A percentile compares a stretch with the other conserved stretches of the same genome.
These are phyloP conservation scores for Murina feae DNA, from an alignment of 2,113 vertebrate species.

Conservation along the genomic window DNA sequence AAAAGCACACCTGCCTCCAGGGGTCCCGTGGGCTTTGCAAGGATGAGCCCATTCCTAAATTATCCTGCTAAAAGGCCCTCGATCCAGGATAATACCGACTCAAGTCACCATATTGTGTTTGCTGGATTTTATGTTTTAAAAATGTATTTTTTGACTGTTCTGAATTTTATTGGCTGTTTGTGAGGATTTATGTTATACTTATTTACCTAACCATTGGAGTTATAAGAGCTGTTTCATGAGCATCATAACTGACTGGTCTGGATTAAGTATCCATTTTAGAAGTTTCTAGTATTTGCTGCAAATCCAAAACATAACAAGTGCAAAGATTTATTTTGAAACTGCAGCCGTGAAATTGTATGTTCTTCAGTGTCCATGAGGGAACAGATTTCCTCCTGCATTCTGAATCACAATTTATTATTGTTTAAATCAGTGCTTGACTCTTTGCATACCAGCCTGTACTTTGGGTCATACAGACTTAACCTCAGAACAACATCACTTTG, in stretches of 20 bases:
- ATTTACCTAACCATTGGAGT: conserved; percentile 58
- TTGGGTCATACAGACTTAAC: conserved; percentile 71
- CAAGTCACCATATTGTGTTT: background rate
- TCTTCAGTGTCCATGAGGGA: conserved; percentile 28
- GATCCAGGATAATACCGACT: background rate
- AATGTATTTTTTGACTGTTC: conserved; percentile 61
- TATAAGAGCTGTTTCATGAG: conserved; percentile 60
- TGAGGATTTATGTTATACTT: conserved; percentile 63
- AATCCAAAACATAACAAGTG: conserved; percentile 58
- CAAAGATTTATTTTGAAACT: conserved; percentile 70
- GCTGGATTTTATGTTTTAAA: conserved; percentile 50
- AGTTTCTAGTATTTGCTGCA: conserved; percentile 46
- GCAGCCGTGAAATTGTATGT: conserved; percentile 42
- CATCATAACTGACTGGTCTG: conserved; percentile 31
- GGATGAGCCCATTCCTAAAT: background rate
- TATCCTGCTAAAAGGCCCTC: background rate
- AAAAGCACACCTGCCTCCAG: background rate
- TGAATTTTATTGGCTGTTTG: conserved; percentile 65
- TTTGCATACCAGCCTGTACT: conserved; percentile 68
- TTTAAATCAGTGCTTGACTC: conserved; percentile 66
- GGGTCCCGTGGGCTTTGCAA: background rate
- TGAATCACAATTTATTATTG: conserved; percentile 74
- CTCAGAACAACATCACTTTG: conserved; percentile 75
- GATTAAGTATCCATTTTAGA: conserved; percentile 60
- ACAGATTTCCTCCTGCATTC: background rate